Base-by-base conservation (phyloP, 2,888 invertebrate species). In the Latrodectus elegans region DNA sequence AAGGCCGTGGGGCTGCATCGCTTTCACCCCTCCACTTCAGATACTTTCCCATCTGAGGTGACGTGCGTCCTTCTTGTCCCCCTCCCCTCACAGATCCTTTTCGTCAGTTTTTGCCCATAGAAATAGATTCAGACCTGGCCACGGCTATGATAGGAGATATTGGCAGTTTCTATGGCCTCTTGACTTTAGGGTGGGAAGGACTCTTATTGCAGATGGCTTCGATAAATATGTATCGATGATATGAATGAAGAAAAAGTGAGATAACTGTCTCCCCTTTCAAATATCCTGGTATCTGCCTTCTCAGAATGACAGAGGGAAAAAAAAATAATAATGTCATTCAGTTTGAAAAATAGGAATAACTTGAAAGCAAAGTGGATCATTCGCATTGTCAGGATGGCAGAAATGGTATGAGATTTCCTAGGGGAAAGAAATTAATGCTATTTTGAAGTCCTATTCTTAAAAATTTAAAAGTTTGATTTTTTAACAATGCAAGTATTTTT, bases 191-290 rank as follows among this genome's bases (percentile, higher is more conserved):
- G 22, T 11, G 55, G 17, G 22, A 74, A 64, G 38, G 73, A 53
- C 64, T 60, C 64, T 70, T 49, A 17, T 68, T 65, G 79, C 85
- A 85, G 85, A 85, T 85, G 85, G 85, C 79, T 26, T 77, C 74
- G 85, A 84, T 84, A 84, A 84, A 84, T 84, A 84, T 84, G 74
- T 78, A 84, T 84, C 72, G 78, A 78, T 60, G 22, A 65, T n/a
- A 73, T 67, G 67, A 72, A 84, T 77, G 76, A 51, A 67, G 51
- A 51, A 26, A 60, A 38, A 65, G 52, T 64, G 38, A 60, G 60
- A 68, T 64, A 53, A 22, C 22, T 74, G 73, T 17, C 70, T 22
- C 68, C 73, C 22, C 73, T 22, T 22, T 14, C 55, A 60, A 55
- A 49, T 49, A 74, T 53, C 55, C 12, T 26, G 53, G 9, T 55